Evolutionary conservation across 2,888 invertebrate genomes (phyloP).

Genomic region (Neuroscelio doddi): DNA sequence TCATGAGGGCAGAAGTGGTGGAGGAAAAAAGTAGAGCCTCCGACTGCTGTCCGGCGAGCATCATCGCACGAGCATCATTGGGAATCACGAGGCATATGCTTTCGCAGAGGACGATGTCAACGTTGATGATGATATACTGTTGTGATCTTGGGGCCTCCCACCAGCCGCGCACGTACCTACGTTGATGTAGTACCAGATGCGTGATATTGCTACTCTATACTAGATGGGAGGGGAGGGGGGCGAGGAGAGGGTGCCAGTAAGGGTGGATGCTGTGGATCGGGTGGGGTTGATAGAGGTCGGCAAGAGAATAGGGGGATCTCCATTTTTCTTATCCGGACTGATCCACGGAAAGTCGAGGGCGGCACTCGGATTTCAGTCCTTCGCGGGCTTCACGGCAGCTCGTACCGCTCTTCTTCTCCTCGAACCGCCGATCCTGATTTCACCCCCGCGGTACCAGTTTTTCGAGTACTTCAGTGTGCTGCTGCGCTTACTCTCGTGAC

Average conservation of each 20-base stretch:
- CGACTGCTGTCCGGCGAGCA: no score
- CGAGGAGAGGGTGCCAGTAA: constrained; percentile 47
- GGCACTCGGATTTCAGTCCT: constrained; percentile 56
- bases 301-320: constrained; percentile 43
- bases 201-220: constrained; percentile 32
- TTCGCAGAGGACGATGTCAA: constrained; percentile 62
- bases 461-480: background rate
- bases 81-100: constrained; percentile 47
- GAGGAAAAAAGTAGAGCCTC: background rate
- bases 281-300: constrained; percentile 42
- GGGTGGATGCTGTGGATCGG: constrained; percentile 43
- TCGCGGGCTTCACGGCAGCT: constrained; percentile 61
- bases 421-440: background rate
- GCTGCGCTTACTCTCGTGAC: background rate
- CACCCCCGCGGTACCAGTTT: constrained; percentile 2
- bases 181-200: constrained; percentile 30
- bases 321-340: constrained; percentile 52
- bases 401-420: constrained; percentile 48
- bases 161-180: constrained; percentile 19
- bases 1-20: background rate
- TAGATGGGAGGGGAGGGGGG: constrained; percentile 48
- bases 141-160: constrained; percentile 63
- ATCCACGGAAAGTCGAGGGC: constrained; percentile 47
- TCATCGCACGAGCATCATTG: constrained; percentile 21
- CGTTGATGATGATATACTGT: constrained; percentile 70